A percentile compares a stretch with the other conserved stretches of the same genome.
Evolutionary conservation across 2,888 invertebrate species (phyloP).

Genomic region (Heliothis peltigera): DNA sequence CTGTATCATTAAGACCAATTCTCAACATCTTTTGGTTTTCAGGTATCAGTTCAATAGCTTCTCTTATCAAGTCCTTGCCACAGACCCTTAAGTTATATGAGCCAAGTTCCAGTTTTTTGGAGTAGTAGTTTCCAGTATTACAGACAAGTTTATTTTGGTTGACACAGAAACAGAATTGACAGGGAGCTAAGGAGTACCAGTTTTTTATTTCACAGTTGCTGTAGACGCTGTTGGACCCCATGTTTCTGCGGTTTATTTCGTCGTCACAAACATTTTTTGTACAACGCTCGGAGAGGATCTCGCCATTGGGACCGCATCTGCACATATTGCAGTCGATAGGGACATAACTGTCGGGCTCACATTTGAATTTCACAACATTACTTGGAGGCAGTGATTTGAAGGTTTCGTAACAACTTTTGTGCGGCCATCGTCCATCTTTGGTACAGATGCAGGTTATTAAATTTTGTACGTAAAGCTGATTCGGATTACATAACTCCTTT

Average conservation of each 20-base stretch:
- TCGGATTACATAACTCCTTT: slow-evolving; percentile 64
- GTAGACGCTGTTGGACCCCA: slow-evolving; percentile 53
- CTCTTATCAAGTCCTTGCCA: slow-evolving; percentile 68
- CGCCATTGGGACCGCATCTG: slow-evolving; percentile 71
- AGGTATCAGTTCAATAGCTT: slow-evolving; percentile 68
- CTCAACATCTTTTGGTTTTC: slow-evolving; percentile 49
- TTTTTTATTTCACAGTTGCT: slow-evolving; percentile 71
- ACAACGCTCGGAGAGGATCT: slow-evolving; percentile 70
- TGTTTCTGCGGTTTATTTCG: slow-evolving; percentile 38
- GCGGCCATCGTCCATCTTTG: slow-evolving; percentile 74
- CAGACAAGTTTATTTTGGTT: slow-evolving; percentile 77
- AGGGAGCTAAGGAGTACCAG: slow-evolving; percentile 80
- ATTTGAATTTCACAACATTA: slow-evolving; percentile 52
- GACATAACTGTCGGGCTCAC: slow-evolving; percentile 72
- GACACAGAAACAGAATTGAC: slow-evolving; percentile 80
- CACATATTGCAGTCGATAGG: slow-evolving; percentile 78
- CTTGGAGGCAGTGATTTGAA: slow-evolving; percentile 61
- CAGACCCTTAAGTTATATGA: slow-evolving; percentile 73
- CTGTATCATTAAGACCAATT: neutral
- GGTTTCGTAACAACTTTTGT: slow-evolving; percentile 64
- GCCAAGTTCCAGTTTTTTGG: slow-evolving; percentile 66
- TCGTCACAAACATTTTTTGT: slow-evolving; percentile 74
- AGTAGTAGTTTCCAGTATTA: slow-evolving; percentile 66
- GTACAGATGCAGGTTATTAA: slow-evolving; percentile 73
- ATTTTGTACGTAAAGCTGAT: slow-evolving; percentile 67